Evolutionary conservation across 2,113 vertebrate species (phyloP).

Genomic region (Esox niger): DNA sequence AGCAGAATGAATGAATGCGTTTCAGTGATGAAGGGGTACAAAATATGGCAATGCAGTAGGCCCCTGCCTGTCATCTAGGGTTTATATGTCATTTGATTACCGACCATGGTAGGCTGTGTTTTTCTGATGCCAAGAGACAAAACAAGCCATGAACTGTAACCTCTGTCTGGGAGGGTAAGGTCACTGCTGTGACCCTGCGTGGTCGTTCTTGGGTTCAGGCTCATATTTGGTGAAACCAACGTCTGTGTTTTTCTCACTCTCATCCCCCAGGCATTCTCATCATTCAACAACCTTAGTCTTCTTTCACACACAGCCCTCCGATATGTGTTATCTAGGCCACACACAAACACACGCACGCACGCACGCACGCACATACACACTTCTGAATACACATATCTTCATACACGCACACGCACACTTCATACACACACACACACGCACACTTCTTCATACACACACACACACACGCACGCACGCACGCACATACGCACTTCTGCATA

Average conservation of each 20-base stretch:
- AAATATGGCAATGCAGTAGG: too few relatives aligned
- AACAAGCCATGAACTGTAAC: slow-evolving; percentile 24
- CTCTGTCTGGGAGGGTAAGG: slow-evolving; percentile 24
- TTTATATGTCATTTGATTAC: too few relatives aligned
- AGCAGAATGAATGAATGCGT: not conserved
- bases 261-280: slow-evolving; percentile 52
- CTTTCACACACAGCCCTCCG: slow-evolving; percentile 43
- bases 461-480: too few relatives aligned
- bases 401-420: too few relatives aligned
- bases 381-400: too few relatives aligned
- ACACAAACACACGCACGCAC: too few relatives aligned
- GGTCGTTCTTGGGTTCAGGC: slow-evolving; percentile 15
- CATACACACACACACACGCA: not conserved
- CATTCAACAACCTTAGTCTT: slow-evolving; percentile 61
- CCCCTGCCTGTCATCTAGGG: too few relatives aligned
- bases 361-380: too few relatives aligned
- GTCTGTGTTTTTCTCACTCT: slow-evolving; percentile 16
- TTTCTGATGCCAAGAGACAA: slow-evolving; percentile 24
- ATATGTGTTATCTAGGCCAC: slow-evolving; percentile 70
- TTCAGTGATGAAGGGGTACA: too few relatives aligned
- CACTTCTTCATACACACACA: too few relatives aligned
- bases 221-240: not conserved
- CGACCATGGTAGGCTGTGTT: too few relatives aligned
- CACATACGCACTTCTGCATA: too few relatives aligned
- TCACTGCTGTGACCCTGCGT: slow-evolving; percentile 31